A percentile compares a stretch with the other conserved stretches of the same genome.
phyloP scores from a whole-genome alignment of 2,113 vertebrate species.

The Lota lota region DNA sequence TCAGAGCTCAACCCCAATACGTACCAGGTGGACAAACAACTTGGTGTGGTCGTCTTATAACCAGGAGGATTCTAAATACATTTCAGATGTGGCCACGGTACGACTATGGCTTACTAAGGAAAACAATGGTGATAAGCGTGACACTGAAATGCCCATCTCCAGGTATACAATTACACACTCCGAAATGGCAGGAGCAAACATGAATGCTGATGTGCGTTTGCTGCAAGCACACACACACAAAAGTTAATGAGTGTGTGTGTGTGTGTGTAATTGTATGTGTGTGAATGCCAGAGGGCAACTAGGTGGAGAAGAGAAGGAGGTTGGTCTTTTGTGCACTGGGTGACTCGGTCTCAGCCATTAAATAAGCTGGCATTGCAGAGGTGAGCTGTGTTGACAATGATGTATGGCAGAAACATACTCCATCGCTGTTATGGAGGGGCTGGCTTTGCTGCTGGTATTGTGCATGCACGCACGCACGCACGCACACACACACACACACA shows the following conservation, averaged over 20 bases:
- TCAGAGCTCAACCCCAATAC: too few species aligned
- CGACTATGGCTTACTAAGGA: too few species aligned
- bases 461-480: slow-evolving; percentile 4
- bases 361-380: slow-evolving; percentile 67
- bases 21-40: too few species aligned
- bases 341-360: slow-evolving; percentile 66
- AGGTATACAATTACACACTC: not conserved
- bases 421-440: slow-evolving; percentile 56
- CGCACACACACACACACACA: slow-evolving; percentile 8
- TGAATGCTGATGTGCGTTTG: not conserved
- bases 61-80: too few species aligned
- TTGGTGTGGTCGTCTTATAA: too few species aligned
- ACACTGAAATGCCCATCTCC: not conserved
- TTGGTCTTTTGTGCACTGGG: slow-evolving; percentile 43
- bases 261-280: slow-evolving; percentile 17
- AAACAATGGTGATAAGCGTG: too few species aligned
- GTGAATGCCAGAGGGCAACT: slow-evolving; percentile 54
- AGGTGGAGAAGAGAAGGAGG: slow-evolving; percentile 40
- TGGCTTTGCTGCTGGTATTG: slow-evolving; percentile 46
- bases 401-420: slow-evolving; percentile 63
- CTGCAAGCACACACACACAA: not conserved
- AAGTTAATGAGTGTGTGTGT: not conserved
- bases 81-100: too few species aligned
- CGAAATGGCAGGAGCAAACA: not conserved
- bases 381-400: slow-evolving; percentile 71